These are phyloP conservation scores for Steatornis caripensis DNA, from an alignment of 2,113 vertebrate genomes.

Conservation along the genomic window DNA sequence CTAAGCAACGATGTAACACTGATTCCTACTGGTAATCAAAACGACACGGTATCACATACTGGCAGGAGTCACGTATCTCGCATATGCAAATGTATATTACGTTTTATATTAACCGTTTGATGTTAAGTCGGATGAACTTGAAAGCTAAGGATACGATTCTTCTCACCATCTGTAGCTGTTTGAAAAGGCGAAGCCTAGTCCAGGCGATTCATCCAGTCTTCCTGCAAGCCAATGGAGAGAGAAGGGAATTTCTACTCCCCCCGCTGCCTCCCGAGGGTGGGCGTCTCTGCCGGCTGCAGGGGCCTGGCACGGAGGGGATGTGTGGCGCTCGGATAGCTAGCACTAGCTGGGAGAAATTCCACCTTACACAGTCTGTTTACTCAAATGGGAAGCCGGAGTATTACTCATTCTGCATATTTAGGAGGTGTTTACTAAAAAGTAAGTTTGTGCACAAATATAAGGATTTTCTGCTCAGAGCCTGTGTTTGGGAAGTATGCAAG, in stretches of 20 bases:
- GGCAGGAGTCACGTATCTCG: not conserved
- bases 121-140: not conserved
- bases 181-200: not conserved
- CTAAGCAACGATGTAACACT: not conserved
- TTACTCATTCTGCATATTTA: not conserved
- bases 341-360: not conserved
- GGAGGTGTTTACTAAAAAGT: not conserved
- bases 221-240: not conserved
- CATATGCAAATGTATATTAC: not conserved
- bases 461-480: not conserved
- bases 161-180: not conserved
- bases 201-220: not conserved
- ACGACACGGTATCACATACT: not conserved
- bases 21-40: not conserved
- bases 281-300: not conserved
- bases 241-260: not conserved
- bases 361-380: not conserved
- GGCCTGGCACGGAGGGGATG: not conserved
- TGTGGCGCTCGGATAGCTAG: not conserved
- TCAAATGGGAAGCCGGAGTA: not conserved
- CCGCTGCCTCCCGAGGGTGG: rapidly evolving
- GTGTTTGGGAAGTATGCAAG: not conserved
- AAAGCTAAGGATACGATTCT: not conserved
- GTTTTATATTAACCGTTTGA: not conserved
- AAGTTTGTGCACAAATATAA: not conserved